phyloP scores from a whole-genome alignment of 2,888 invertebrate species.

The Xylocampa areola region DNA sequence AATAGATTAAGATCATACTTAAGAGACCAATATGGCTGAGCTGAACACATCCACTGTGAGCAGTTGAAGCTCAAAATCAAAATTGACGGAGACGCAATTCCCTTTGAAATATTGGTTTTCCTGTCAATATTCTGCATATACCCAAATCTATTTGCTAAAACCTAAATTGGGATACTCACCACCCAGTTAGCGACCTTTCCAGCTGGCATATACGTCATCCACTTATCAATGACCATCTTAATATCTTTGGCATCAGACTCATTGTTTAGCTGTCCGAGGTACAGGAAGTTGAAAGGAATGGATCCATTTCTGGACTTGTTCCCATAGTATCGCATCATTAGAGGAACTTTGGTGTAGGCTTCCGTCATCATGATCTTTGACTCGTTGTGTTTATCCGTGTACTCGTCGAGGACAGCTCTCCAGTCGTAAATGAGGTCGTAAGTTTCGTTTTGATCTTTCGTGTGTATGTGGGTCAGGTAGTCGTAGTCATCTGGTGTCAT shows the following conservation, averaged over 20 bases:
- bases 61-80: no score
- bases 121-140: no score
- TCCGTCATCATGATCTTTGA: constrained; percentile 90
- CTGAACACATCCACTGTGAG: no score
- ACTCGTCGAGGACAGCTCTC: constrained; percentile 90
- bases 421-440: constrained; percentile 91
- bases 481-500: constrained; percentile 82
- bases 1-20: no score
- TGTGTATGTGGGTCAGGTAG: constrained; percentile 89
- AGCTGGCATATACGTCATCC: constrained; percentile 89
- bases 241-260: constrained; percentile 88
- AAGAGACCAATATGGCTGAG: no score
- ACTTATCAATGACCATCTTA: constrained; percentile 85
- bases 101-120: no score
- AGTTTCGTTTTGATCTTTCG: constrained; percentile 87
- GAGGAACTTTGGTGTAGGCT: constrained; percentile 87
- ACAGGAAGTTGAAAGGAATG: constrained; percentile 92
- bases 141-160: no score
- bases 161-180: constrained; percentile 76
- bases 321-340: constrained; percentile 90
- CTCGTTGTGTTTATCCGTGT: constrained; percentile 70
- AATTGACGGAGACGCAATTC: no score
- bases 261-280: constrained; percentile 85
- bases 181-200: constrained; percentile 91
- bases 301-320: constrained; percentile 84